These are phyloP conservation scores for Imbricaverruca yamaguchii DNA, from an alignment of 2,888 invertebrate genomes.

Conservation along the genomic window DNA sequence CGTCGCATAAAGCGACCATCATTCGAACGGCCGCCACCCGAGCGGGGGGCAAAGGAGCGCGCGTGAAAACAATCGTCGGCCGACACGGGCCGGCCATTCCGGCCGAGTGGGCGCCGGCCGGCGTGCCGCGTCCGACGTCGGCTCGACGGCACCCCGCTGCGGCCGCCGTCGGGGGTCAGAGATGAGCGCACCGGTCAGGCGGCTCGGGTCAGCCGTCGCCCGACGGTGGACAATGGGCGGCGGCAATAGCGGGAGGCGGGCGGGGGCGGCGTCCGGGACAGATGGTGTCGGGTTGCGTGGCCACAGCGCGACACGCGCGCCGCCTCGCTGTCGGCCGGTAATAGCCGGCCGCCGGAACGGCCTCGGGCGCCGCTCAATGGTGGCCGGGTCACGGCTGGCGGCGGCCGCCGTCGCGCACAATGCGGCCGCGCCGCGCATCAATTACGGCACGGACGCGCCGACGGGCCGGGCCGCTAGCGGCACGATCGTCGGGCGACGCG, in stretches of 20 bases:
- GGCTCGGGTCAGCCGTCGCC: background rate
- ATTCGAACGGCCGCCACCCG: background rate
- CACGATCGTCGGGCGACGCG: background rate
- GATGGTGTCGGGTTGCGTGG: background rate
- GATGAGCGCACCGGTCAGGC: background rate
- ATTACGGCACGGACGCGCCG: background rate
- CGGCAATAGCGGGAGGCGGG: background rate
- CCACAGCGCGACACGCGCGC: background rate
- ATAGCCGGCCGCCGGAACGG: background rate
- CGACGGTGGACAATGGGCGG: background rate
- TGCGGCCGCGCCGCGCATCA: background rate
- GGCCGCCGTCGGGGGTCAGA: background rate
- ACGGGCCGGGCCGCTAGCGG: background rate
- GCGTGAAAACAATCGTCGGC: constrained; percentile 17
- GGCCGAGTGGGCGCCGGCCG: no score
- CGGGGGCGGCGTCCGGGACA: background rate
- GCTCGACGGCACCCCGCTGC: background rate
- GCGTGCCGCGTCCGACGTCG: background rate
- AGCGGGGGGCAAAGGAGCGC: constrained; percentile 3
- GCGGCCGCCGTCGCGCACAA: background rate
- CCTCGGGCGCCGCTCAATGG: background rate
- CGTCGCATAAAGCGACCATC: background rate
- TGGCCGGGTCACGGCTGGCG: background rate
- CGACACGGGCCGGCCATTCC: no score
- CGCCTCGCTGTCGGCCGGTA: background rate